Evolutionary conservation across 2,113 vertebrate species (phyloP).

Genomic region (Laticauda laticaudata): DNA sequence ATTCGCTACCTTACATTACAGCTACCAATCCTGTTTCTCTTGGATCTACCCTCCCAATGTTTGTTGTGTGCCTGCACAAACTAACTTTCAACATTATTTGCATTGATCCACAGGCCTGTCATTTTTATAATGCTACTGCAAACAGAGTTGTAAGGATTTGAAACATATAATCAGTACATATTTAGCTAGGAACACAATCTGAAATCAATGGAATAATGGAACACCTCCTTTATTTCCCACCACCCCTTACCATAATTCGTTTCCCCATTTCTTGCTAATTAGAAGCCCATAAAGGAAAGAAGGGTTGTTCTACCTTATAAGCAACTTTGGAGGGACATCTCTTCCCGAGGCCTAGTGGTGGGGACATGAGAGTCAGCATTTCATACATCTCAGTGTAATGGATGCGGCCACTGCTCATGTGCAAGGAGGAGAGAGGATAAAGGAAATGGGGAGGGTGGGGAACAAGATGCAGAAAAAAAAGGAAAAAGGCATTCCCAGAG

Average conservation of each 20-base stretch:
- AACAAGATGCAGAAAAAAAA: conserved; percentile 63
- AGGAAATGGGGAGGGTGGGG: conserved; percentile 38
- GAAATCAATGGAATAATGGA: not conserved
- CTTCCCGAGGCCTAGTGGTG: conserved; percentile 99
- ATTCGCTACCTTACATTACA: not conserved
- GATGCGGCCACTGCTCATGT: conserved; percentile 95
- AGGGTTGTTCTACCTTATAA: conserved; percentile 94
- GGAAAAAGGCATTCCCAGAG: conserved; percentile 75
- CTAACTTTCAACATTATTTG: not conserved
- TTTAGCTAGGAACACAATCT: conserved; percentile 13
- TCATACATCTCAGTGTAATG: conserved; percentile 99
- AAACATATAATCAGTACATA: fast-evolving
- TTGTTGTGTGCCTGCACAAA: not conserved
- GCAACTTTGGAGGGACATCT: conserved; percentile 99
- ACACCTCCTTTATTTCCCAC: not conserved
- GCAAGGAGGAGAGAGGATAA: conserved; percentile 59
- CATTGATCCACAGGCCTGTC: not conserved
- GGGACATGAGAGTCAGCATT: conserved; percentile 99
- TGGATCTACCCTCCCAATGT: not conserved
- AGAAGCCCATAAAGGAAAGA: conserved; percentile 70
- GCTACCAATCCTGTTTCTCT: not conserved
- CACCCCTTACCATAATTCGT: conserved; percentile 17
- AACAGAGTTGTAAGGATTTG: fast-evolving
- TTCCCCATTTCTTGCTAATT: conserved; percentile 58
- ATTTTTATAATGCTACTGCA: not conserved